Base-by-base conservation (phyloP, 2,797 vertebrate species). In the Fistularia tabacaria region DNA sequence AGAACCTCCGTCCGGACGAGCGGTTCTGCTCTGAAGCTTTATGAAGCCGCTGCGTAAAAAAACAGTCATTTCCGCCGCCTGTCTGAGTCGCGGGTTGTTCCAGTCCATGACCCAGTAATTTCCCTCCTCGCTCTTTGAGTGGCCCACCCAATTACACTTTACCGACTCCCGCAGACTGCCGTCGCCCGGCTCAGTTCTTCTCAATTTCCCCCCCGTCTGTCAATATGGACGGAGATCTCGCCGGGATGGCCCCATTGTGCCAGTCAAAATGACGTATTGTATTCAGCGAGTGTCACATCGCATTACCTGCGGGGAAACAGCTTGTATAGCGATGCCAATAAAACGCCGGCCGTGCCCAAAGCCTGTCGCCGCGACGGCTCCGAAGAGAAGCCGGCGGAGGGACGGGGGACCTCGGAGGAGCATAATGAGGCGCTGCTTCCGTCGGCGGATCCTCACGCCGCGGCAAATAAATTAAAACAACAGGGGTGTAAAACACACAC, bases 391-490 rank as follows among this genome's bases (percentile, higher is more conserved):
- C 46, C 11, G 52, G 48, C 49, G 5, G 60, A 46, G 73, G 70
- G 59, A 65, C 52, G 48, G 39, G 39, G 49, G 55, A 69, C 47
- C 64, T 64, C 56, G 41, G 42, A 81, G 25, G 66, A 62, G 39
- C 48, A 11, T 74, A 64, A 71, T 64, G 57, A 70, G 57, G 66
- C 49, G 50, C 11, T 64, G 39, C 59, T 59, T 60, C 51, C 56
- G 51, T 42, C 55, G 54, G 54, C 54, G 54, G 9, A 10, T 10
- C 54, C 59, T 49, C 51, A n/a, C n/a, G n/a, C 65, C 46, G 63
- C 56, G 36, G 55, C 54, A 83, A 82, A 87, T 86, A 85, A 79
- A 89, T 86, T 74, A 81, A 81, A 80, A 72, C 75, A 80, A 76
- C 75, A 76, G 57, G 59, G 47, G 50, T 59, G 61, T 15, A 39